phyloP scores from a whole-genome alignment of 2,113 vertebrate genomes.

The Aplodontia rufa region DNA sequence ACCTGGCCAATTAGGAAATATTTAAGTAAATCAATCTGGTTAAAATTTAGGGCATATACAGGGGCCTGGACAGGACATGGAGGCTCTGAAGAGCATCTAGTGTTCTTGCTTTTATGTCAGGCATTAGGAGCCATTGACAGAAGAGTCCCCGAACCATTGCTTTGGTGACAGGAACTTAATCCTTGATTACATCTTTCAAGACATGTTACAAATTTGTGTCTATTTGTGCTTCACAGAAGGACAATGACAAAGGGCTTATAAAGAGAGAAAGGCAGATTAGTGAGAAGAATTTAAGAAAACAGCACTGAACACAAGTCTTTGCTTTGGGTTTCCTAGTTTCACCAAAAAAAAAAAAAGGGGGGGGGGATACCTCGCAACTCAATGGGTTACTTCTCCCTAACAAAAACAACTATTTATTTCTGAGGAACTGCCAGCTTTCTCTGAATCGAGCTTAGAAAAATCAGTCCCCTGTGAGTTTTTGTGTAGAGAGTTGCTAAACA shows the following conservation, averaged over 20 bases:
- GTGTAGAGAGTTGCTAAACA: neutral
- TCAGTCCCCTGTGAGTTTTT: neutral
- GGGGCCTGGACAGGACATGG: no score
- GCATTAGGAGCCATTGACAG: neutral
- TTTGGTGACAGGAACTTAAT: neutral
- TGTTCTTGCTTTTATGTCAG: neutral
- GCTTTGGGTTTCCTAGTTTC: neutral
- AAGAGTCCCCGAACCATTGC: neutral
- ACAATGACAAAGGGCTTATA: neutral
- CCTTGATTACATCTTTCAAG: neutral
- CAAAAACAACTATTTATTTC: neutral
- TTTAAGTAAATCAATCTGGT: neutral
- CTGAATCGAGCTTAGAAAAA: neutral
- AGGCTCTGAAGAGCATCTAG: neutral
- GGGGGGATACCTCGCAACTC: neutral
- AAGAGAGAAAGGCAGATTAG: neutral
- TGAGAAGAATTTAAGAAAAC: neutral
- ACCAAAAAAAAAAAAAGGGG: no score
- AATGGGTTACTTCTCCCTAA: neutral
- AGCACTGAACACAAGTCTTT: neutral
- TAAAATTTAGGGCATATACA: neutral
- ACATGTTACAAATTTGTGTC: neutral
- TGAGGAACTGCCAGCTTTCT: neutral
- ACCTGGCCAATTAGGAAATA: neutral
- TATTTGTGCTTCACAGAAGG: neutral